Evolutionary conservation across 2,797 vertebrate genomes (phyloP).

Genomic region (Stomatorhinus walkeri): DNA sequence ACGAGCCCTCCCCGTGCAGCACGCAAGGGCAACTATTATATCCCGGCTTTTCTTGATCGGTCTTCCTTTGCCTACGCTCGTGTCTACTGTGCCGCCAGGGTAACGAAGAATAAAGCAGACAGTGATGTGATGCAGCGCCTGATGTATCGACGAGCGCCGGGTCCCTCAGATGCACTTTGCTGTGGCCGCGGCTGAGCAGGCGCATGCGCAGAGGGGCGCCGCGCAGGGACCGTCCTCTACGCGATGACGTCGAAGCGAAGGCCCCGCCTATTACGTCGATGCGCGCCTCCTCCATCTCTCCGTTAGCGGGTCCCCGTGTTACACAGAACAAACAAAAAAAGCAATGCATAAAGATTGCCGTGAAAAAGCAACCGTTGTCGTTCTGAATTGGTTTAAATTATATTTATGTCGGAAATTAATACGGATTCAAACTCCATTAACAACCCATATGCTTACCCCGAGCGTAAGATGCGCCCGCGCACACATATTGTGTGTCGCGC

Average conservation of each 20-base stretch:
- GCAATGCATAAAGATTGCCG: neutral
- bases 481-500: neutral
- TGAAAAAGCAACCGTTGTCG: neutral
- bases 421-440: neutral
- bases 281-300: neutral
- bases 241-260: neutral
- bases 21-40: neutral
- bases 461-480: neutral
- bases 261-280: neutral
- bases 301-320: neutral
- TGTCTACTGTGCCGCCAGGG: neutral
- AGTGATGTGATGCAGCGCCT: neutral
- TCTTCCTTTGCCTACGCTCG: neutral
- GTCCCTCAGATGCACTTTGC: constrained; percentile 10
- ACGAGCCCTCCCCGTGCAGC: neutral
- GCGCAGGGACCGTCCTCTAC: neutral
- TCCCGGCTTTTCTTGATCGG: neutral
- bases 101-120: neutral
- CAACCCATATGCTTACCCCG: neutral
- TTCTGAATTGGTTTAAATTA: neutral
- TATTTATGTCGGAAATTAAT: neutral
- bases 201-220: constrained; percentile 12
- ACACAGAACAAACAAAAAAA: neutral
- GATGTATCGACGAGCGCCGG: neutral
- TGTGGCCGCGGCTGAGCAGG: neutral